Conservation (phyloP, 2,888 invertebrate genomes). For the Stramonita haemastoma region DNA sequence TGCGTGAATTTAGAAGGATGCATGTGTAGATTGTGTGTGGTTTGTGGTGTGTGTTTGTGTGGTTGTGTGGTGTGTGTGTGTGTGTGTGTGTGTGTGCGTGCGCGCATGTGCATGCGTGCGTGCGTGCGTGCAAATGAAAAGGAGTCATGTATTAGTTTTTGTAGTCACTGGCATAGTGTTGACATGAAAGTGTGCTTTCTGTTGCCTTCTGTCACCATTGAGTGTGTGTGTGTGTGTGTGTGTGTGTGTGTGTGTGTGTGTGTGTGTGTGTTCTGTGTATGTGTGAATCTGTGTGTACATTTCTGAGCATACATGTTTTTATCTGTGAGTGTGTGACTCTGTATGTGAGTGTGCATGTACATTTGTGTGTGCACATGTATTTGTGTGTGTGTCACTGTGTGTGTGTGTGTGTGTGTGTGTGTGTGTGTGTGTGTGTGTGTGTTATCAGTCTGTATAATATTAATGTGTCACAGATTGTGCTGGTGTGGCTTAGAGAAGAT, state of each 20-base stretch:
- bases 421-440: not conserved
- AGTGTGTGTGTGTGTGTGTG: not conserved
- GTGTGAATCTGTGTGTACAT: not conserved
- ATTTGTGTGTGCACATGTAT: not conserved
- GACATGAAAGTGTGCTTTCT: not conserved
- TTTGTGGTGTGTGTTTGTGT: not conserved
- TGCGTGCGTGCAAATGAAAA: not conserved
- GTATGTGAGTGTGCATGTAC: not conserved
- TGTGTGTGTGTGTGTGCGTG: not conserved
- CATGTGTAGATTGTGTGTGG: not conserved
- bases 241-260: not conserved
- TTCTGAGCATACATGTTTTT: not conserved
- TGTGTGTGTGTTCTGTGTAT: not conserved
- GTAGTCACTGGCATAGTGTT: too few relatives aligned
- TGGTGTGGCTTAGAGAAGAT: too few relatives aligned
- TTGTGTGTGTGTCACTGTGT: not conserved
- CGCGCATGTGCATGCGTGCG: not conserved
- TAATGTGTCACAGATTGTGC: too few relatives aligned
- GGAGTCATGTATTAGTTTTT: not conserved
- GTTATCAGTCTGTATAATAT: not conserved
- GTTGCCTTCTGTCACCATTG: not conserved
- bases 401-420: not conserved
- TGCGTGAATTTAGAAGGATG: too few relatives aligned
- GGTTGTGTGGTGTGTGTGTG: not conserved
- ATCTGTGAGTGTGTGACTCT: not conserved